Evolutionary conservation across 2,113 vertebrate genomes (phyloP).

Genomic region (Oriolus oriolus): DNA sequence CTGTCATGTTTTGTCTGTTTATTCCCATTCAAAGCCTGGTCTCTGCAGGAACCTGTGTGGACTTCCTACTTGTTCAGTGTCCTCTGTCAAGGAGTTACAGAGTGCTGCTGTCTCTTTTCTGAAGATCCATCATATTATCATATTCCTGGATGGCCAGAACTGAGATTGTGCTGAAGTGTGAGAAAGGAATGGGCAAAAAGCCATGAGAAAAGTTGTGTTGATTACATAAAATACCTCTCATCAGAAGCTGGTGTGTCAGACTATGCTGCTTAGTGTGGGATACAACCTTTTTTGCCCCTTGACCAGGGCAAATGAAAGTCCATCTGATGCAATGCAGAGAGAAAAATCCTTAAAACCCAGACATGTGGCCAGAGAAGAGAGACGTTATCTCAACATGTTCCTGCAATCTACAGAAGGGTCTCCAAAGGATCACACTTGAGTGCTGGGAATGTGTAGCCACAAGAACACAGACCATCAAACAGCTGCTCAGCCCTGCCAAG

Average conservation of each 20-base stretch:
- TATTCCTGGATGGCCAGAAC: background rate
- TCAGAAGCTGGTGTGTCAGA: background rate
- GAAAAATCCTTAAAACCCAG: background rate
- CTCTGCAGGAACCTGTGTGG: accelerated
- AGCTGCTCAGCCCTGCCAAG: background rate
- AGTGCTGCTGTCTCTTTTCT: background rate
- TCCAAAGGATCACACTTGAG: background rate
- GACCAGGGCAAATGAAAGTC: background rate
- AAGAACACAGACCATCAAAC: background rate
- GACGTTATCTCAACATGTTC: background rate
- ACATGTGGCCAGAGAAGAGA: background rate
- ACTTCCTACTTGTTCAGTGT: background rate
- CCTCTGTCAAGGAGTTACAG: background rate
- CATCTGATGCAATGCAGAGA: background rate
- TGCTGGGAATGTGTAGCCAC: background rate
- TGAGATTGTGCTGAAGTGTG: background rate
- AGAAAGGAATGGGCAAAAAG: background rate
- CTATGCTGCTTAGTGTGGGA: background rate
- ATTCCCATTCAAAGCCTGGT: background rate
- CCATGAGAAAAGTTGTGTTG: background rate
- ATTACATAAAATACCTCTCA: background rate
- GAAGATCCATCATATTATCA: background rate
- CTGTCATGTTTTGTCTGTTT: background rate
- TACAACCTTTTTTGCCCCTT: background rate
- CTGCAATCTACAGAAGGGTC: background rate